Base-by-base conservation (phyloP, 2,888 invertebrate genomes). In the Chrysina gloriosa region DNA sequence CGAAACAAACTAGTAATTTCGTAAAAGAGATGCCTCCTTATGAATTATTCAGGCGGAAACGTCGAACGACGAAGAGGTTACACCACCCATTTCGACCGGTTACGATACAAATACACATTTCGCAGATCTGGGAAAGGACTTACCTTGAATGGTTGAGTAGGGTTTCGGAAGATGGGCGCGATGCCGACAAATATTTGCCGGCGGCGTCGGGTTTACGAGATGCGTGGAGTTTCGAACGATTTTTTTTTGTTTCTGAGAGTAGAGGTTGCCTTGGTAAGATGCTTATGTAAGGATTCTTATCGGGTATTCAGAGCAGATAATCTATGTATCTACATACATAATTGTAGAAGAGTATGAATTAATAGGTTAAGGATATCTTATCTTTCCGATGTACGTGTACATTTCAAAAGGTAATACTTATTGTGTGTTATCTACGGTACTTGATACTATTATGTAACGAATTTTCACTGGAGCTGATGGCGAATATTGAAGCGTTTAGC, bases 1-100 rank as follows among this genome's bases (percentile, higher is more conserved):
- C 50, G 50, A 50, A 50, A 50, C 50, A 50, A 50, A 50, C 50
- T 50, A 50, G 50, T 50, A 27, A 50, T 50, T 50, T 50, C 29
- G 50, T 50, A 50, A 27, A 50, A 50, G 50, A 50, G 50, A 50
- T 50, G 50, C 27, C 50, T 50, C 27, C 50, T 50, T 50, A 50
- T 50, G 50, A 50, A 50, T 50, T 50, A 50, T 50, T 50, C 50
- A 50, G 29, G 50, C 21, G 29, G 50, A 50, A 50, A 50, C 50
- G 27, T 27, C 50, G 50, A 14, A 27, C 14, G 4, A 34, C 1
- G 16, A 11, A 11, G 16, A 27, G 50, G 50, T 50, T 50, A 27
- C 16, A 27, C 14, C 21, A 27, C 27, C n/a, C 27, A 50, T 50
- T 50, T 9, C 50, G 50, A 16, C 14, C 27, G 14, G 50, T 14